A percentile compares a stretch with the other conserved stretches of the same genome.
Evolutionary conservation across 2,888 invertebrate genomes (phyloP).

Genomic region (Girardia tigrina): DNA sequence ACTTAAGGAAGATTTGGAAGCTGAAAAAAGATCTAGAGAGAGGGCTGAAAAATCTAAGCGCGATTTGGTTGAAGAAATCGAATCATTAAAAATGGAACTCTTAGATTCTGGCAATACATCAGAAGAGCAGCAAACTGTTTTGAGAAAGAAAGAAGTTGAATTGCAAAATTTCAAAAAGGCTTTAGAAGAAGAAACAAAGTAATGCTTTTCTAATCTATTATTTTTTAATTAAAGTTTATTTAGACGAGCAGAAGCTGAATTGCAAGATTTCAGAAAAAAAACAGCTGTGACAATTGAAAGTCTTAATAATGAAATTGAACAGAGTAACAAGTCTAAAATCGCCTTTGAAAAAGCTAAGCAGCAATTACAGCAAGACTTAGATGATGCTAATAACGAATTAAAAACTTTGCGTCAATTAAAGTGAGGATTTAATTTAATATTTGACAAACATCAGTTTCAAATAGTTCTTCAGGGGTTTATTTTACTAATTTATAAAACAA

Average conservation of each 20-base stretch:
- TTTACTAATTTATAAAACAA: background rate
- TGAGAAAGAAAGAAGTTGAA: constrained; percentile 85
- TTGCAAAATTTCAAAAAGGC: constrained; percentile 77
- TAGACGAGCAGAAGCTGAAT: constrained; percentile 64
- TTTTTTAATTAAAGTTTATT: background rate
- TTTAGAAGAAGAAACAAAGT: constrained; percentile 69
- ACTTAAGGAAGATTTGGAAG: constrained; percentile 86
- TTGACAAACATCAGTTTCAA: background rate
- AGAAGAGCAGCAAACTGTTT: constrained; percentile 73
- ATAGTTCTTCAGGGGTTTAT: background rate
- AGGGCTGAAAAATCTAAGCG: constrained; percentile 88
- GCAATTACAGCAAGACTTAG: background rate
- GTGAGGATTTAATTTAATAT: background rate
- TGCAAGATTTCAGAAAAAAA: constrained; percentile 80
- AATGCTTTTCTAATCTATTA: background rate
- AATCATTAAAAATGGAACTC: constrained; percentile 85
- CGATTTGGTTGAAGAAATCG: constrained; percentile 83
- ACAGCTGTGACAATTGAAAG: constrained; percentile 62
- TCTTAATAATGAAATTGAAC: constrained; percentile 79
- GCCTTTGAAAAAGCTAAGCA: constrained; percentile 28
- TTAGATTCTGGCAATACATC: constrained; percentile 88
- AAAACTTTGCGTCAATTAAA: background rate
- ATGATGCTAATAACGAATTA: constrained; percentile 27
- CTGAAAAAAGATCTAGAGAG: constrained; percentile 72
- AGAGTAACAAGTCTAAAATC: constrained; percentile 57